Base-by-base conservation (phyloP, 2,888 invertebrate genomes). In the Sycophila texana region DNA sequence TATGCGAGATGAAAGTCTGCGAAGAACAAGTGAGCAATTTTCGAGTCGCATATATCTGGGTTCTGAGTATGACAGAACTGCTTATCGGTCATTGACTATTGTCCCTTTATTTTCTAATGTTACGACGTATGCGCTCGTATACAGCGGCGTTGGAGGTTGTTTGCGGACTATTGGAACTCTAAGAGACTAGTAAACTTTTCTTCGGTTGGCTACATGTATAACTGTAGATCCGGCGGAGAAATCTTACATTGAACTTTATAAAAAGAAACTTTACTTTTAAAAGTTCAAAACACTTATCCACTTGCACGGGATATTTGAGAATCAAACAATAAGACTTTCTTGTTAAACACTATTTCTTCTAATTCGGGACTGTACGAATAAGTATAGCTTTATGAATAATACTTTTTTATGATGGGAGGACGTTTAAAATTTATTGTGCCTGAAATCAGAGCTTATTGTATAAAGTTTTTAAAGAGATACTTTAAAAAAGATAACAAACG, bases 61-160 rank as follows among this genome's bases (percentile, higher is more conserved):
- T 1, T 39, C 39, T 39, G 76, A 74, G 49, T 77, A 80, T 79
- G 78, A 79, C 78, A 77, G 81, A 80, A 77, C 81, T 82, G 82
- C 81, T 84, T 82, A 82, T 81, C 73, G 81, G 82, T 79, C 81
- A 82, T 82, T 80, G 81, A 75, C 81, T 77, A 83, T 82, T 81
- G 79, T 82, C 82, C 77, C 75, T 79, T 79, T 83, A 81, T 81
- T 82, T 82, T 79, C 81, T 78, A 77, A 77, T 81, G 79, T 83
- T 80, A 81, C 79, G 78, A 77, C 68, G 77, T 77, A 73, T 67
- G 61, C 22, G 49, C 10, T 14, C 30, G 49, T 18, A 55, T 78
- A 61, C 58, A 71, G n/a, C 61, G 14, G 70, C 51, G 26, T 71
- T 65, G 16, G 39, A 18, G 63, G 73, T 60, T 77, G 77, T 77